Evolutionary conservation across 2,888 invertebrate species (phyloP).

Genomic region (Apocheima hispidaria): DNA sequence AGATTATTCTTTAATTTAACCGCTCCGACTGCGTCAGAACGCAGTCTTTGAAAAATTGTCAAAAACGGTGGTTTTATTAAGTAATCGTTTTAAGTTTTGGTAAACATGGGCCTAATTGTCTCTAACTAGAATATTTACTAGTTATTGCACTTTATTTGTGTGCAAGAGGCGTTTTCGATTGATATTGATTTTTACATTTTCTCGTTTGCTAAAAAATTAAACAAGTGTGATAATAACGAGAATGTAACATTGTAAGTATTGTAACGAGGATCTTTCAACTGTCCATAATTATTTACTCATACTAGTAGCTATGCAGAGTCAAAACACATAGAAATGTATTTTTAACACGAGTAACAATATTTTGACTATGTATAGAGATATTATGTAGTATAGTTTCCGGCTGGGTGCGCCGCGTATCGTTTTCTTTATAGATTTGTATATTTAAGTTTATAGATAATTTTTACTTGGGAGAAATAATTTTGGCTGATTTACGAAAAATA

Average conservation of each 20-base stretch:
- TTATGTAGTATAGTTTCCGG: conserved; percentile 18
- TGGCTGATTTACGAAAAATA: conserved; percentile 81
- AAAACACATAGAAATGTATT: conserved; percentile 36
- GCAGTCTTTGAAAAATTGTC: background rate
- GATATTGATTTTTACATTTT: background rate
- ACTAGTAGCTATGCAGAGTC: conserved; percentile 31
- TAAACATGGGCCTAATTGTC: conserved; percentile 2
- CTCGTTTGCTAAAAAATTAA: background rate
- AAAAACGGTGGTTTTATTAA: no score
- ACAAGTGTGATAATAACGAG: conserved; percentile 28
- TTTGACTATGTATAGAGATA: conserved; percentile 37
- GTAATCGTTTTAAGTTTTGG: background rate
- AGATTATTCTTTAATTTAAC: background rate
- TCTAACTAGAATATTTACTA: background rate
- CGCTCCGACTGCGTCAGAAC: no score
- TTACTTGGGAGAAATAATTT: conserved; percentile 81
- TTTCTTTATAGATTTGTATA: conserved; percentile 69
- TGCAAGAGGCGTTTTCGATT: background rate
- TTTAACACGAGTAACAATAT: conserved; percentile 28
- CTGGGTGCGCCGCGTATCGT: conserved; percentile 53
- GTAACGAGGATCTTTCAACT: conserved; percentile 39
- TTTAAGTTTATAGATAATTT: conserved; percentile 79
- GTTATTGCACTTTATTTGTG: background rate
- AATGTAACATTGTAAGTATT: conserved; percentile 11
- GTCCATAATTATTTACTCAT: conserved; percentile 7